These are phyloP conservation scores for Dendrolimus kikuchii DNA, from an alignment of 1,140 invertebrate species.

Conservation along the genomic window DNA sequence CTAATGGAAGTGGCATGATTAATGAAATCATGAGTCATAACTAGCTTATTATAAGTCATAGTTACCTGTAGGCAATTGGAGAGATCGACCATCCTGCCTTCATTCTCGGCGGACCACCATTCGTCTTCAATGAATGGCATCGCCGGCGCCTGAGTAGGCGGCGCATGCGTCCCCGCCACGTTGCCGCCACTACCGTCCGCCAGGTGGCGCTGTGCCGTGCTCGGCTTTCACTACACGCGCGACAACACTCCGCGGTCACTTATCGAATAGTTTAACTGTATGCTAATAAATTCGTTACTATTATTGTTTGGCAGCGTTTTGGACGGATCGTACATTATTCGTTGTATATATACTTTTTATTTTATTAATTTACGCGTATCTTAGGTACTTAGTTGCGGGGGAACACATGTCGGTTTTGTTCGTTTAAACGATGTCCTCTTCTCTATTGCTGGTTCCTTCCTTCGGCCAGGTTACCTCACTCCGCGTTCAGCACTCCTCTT, in stretches of 20 bases:
- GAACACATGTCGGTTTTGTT: constrained; percentile 51
- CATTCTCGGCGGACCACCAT: constrained; percentile 92
- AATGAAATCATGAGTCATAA: too few species aligned
- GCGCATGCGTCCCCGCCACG: constrained; percentile 76
- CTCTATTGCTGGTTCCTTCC: constrained; percentile 10
- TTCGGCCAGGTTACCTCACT: constrained; percentile 66
- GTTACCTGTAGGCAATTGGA: constrained; percentile 88
- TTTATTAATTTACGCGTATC: constrained; percentile 23
- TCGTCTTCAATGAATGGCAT: constrained; percentile 97
- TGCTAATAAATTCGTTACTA: constrained; percentile 55
- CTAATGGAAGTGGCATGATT: too few species aligned
- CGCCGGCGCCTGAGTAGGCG: constrained; percentile 77
- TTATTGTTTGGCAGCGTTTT: constrained; percentile 60
- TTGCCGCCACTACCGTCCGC: constrained; percentile 46
- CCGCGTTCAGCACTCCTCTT: constrained; percentile 55
- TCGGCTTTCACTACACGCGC: constrained; percentile 39
- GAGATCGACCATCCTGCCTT: constrained; percentile 92
- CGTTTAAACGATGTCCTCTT: constrained; percentile 12
- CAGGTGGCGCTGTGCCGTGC: constrained; percentile 42
- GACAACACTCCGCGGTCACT: constrained; percentile 30
- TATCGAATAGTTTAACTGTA: not conserved
- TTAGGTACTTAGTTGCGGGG: constrained; percentile 40
- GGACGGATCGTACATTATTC: constrained; percentile 67
- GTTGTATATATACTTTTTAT: constrained; percentile 28
- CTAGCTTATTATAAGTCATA: not conserved